phyloP scores from a whole-genome alignment of 2,888 invertebrate species.

The Rhopalosiphum nymphaeae region DNA sequence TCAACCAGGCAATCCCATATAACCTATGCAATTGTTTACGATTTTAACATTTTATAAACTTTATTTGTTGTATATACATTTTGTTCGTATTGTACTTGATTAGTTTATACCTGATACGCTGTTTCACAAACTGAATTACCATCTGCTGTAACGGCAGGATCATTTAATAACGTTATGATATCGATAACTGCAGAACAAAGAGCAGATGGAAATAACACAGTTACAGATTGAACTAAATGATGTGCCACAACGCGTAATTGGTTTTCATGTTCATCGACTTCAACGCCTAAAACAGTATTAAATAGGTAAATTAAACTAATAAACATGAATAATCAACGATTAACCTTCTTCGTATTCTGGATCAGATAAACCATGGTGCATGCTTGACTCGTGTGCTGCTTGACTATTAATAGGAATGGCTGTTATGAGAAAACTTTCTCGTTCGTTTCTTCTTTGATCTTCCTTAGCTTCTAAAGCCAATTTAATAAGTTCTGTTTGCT shows the following conservation, averaged over 20 bases:
- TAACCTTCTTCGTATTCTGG: constrained; percentile 89
- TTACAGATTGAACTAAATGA: constrained; percentile 90
- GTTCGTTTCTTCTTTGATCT: constrained; percentile 92
- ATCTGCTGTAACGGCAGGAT: constrained; percentile 93
- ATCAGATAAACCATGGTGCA: constrained; percentile 85
- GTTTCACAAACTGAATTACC: constrained; percentile 97
- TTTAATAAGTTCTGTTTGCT: constrained; percentile 97
- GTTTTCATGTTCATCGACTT: constrained; percentile 68
- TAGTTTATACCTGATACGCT: constrained; percentile 85
- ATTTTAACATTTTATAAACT: not conserved
- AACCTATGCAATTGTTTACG: constrained; percentile 74
- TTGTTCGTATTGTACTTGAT: not conserved
- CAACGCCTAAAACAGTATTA: not conserved
- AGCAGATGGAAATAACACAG: constrained; percentile 96
- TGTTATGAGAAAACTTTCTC: constrained; percentile 95
- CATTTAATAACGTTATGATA: constrained; percentile 94
- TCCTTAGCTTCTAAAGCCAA: constrained; percentile 95
- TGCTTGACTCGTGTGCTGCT: constrained; percentile 95
- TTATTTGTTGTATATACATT: not conserved
- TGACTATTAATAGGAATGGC: constrained; percentile 95
- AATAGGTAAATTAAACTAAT: not conserved
- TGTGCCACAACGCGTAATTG: constrained; percentile 75
- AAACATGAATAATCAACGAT: constrained; percentile 54
- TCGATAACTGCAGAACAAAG: constrained; percentile 95
- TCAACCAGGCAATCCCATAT: constrained; percentile 99